These are phyloP conservation scores for Zaprionus bogoriensis DNA, from an alignment of 2,888 invertebrate genomes.

Conservation along the genomic window DNA sequence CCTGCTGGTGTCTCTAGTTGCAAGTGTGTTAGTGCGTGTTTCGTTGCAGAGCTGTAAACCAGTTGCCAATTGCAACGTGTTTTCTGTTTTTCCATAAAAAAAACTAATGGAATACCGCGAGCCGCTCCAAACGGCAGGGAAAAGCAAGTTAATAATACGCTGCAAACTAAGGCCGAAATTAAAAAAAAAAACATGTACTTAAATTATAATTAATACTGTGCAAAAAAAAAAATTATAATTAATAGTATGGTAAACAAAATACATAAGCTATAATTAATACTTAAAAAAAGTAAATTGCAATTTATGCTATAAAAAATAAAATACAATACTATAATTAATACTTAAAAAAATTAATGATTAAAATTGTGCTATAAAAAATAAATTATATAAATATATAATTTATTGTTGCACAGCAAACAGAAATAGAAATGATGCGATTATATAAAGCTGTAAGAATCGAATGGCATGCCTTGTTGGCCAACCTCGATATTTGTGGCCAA, in stretches of 20 bases:
- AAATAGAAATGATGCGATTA: neutral
- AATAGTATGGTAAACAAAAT: neutral
- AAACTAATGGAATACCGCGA: constrained; percentile 8
- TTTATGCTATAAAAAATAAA: neutral
- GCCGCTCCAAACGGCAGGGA: neutral
- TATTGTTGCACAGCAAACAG: no score
- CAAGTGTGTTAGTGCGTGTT: constrained; percentile 24
- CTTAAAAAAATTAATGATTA: neutral
- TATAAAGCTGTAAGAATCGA: neutral
- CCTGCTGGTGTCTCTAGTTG: no score
- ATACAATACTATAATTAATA: neutral
- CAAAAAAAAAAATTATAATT: neutral
- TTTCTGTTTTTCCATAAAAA: constrained; percentile 47
- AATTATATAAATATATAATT: neutral
- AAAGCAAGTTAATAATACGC: neutral
- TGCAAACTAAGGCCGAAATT: no score
- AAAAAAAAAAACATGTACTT: neutral
- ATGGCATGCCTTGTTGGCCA: constrained; percentile 55
- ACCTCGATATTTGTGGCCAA: constrained; percentile 23
- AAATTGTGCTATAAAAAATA: neutral
- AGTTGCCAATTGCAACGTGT: constrained; percentile 76
- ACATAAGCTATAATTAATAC: neutral
- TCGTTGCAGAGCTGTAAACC: constrained; percentile 77
- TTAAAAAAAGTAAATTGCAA: neutral
- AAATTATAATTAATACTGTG: neutral